Evolutionary conservation across 2,888 invertebrate genomes (phyloP).

Genomic region (Galeopsomyia nigrocyanea): DNA sequence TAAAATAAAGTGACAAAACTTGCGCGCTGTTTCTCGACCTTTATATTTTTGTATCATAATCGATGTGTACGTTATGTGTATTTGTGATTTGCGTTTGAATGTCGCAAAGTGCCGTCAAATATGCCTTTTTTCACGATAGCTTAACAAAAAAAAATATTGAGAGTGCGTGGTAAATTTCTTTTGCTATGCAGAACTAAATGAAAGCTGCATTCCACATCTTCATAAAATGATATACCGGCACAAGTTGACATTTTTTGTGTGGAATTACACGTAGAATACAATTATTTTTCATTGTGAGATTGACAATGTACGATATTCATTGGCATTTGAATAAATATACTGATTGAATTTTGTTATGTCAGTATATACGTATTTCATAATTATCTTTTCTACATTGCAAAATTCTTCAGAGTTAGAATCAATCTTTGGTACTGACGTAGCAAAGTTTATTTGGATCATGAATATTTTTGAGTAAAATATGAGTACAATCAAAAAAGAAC

Average conservation of each 20-base stretch:
- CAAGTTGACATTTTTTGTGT: not conserved
- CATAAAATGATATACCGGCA: constrained; percentile 21
- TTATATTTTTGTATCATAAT: no score
- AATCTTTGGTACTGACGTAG: not conserved
- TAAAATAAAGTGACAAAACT: no score
- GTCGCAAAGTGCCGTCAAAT: constrained; percentile 28
- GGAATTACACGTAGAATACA: not conserved
- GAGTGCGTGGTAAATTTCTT: constrained; percentile 4
- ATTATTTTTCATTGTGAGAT: constrained; percentile 28
- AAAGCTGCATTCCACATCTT: constrained; percentile 27
- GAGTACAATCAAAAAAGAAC: constrained; percentile 39
- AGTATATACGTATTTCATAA: constrained; percentile 1
- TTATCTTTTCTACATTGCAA: constrained; percentile 1
- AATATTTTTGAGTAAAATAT: constrained; percentile 19
- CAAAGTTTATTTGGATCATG: constrained; percentile 18
- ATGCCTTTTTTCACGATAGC: constrained; percentile 33
- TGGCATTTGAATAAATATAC: constrained; percentile 13
- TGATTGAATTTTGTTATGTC: constrained; percentile 21
- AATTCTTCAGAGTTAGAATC: not conserved
- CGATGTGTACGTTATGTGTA: constrained; percentile 11
- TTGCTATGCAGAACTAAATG: not conserved
- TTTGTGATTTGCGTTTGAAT: constrained; percentile 42
- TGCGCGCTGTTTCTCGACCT: no score
- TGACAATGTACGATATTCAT: constrained; percentile 15
- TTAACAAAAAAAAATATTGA: constrained; percentile 2